Conservation (phyloP, 2,888 invertebrate genomes). For the Aspidapion aeneum region DNA sequence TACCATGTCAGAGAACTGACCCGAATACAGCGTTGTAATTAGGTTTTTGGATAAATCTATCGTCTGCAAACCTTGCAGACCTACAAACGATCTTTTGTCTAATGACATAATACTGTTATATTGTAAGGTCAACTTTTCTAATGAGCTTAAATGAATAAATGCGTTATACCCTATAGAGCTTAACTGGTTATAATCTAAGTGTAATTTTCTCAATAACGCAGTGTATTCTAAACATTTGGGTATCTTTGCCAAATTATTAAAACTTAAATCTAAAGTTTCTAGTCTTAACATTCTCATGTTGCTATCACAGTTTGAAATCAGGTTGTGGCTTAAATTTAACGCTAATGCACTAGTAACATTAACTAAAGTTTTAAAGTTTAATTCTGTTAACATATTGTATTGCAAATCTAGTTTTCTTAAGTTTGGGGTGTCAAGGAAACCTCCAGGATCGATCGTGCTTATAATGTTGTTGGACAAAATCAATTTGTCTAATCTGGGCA, state of each 20-base stretch:
- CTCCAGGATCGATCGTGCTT: slow-evolving; percentile 64
- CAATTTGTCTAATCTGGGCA: slow-evolving; percentile 75
- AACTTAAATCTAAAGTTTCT: slow-evolving; percentile 66
- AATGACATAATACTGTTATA: slow-evolving; percentile 71
- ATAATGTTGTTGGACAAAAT: slow-evolving; percentile 82
- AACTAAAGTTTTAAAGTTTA: slow-evolving; percentile 65
- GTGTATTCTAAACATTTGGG: slow-evolving; percentile 66
- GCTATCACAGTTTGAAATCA: slow-evolving; percentile 49
- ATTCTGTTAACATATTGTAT: slow-evolving; percentile 67
- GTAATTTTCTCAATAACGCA: slow-evolving; percentile 63
- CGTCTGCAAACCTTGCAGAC: slow-evolving; percentile 69
- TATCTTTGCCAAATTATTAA: slow-evolving; percentile 63
- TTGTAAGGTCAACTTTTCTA: slow-evolving; percentile 72
- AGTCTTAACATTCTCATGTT: slow-evolving; percentile 56
- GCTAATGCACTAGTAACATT: slow-evolving; percentile 69
- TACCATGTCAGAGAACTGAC: slow-evolving; percentile 75
- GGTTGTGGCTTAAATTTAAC: slow-evolving; percentile 74
- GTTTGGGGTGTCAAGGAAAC: slow-evolving; percentile 73
- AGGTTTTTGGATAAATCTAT: slow-evolving; percentile 75
- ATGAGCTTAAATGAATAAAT: slow-evolving; percentile 64
- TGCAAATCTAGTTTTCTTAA: slow-evolving; percentile 78
- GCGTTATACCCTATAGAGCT: slow-evolving; percentile 66
- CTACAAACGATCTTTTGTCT: slow-evolving; percentile 73
- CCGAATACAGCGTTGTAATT: slow-evolving; percentile 72
- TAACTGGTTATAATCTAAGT: slow-evolving; percentile 72